Evolutionary conservation across 2,888 invertebrate species (phyloP), one percentile per base, ranked within the genome.

Genomic region (Megastigmus dorsalis): DNA sequence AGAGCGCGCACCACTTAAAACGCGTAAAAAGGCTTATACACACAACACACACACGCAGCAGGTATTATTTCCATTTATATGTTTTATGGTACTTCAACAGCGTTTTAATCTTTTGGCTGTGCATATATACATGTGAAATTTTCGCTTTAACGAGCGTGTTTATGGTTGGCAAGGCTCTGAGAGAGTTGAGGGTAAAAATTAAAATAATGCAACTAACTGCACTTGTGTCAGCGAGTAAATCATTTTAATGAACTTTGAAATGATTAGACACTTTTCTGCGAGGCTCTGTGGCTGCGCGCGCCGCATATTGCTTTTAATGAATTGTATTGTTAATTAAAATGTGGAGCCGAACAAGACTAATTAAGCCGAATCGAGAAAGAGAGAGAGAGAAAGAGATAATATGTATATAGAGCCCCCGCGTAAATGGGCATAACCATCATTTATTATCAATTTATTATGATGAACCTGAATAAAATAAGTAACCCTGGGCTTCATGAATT

Each of bases 161-260:
- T 67, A 66, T 43, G 60, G 54, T 66, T 57, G 66, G 52, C 59
- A 54, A 33, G 36, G 36, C 36, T 45, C n/a, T n/a, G n/a, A n/a
- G 73, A 33, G 66, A 66, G 9, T 60, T 67, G 15, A 66, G 43
- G 45, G n/a, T n/a, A 43, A 52, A n/a, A 1, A 48, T 36, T 20
- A 66, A 50, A 72, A 66, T 60, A 33, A 52, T 50, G 48, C 6
- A 48, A 18, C 45, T 48, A 67, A 62, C 30, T 45, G 33, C 63
- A 50, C 41, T 36, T 36, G 13, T 62, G 62, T 74, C 48, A 63
- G 62, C 50, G 33, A 57, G 74, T 74, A 68, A 74, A 74, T 74
- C 68, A 63, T 63, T 69, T 74, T 74, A 74, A 74, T 74, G 63
- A 69, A 57, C 74, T 50, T 69, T 33, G 43, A 60, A 67, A 60